phyloP scores from a whole-genome alignment of 1,140 invertebrate genomes.

The Paramacrobiotus metropolitanus region DNA sequence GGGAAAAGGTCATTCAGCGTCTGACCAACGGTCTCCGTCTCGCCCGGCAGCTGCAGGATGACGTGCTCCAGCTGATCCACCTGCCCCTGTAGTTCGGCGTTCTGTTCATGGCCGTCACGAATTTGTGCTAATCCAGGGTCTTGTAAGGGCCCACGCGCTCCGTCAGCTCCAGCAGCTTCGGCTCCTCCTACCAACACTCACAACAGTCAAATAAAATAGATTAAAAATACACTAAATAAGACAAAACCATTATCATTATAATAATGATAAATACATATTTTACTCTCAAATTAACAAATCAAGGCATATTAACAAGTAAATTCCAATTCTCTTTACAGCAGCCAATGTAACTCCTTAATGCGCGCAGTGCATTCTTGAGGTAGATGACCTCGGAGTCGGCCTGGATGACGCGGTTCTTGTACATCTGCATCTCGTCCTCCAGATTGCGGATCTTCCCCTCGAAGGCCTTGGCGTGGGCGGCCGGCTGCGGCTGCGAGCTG shows the following conservation, averaged over 20 bases:
- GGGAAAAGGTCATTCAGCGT: slow-evolving; percentile 7
- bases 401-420: not conserved
- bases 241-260: no score
- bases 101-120: slow-evolving; percentile 62
- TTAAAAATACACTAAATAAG: no score
- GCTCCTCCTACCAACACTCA: not conserved
- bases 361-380: not conserved
- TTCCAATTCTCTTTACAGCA: no score
- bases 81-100: slow-evolving; percentile 67
- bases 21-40: slow-evolving; percentile 72
- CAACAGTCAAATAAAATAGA: no score
- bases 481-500: not conserved
- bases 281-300: no score
- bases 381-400: slow-evolving; percentile 2
- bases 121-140: slow-evolving; percentile 48
- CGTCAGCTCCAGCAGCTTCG: not conserved
- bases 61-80: slow-evolving; percentile 75
- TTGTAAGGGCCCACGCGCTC: slow-evolving; percentile 1
- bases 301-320: no score
- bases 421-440: not conserved
- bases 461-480: not conserved
- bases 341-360: no score
- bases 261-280: no score
- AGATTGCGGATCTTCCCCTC: not conserved
- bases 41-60: slow-evolving; percentile 66